Evolutionary conservation across 2,113 vertebrate species (phyloP).

Genomic region (Gadus chalcogrammus): DNA sequence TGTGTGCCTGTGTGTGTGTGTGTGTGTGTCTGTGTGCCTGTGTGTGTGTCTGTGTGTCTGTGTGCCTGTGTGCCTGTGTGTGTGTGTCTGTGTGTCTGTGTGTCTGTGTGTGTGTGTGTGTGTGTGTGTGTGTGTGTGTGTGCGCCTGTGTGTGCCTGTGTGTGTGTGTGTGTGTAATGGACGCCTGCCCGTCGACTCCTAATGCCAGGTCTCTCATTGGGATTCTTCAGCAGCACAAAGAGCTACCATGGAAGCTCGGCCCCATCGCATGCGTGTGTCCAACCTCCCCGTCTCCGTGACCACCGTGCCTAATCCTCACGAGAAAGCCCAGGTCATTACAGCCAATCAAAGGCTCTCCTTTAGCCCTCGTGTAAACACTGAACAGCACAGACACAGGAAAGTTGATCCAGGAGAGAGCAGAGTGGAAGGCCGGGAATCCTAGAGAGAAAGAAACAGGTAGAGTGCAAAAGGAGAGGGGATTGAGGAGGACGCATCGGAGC

Average conservation of each 20-base stretch:
- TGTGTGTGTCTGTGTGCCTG: too few species aligned
- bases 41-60: neutral
- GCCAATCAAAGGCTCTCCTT: conserved; percentile 15
- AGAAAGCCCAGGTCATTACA: conserved; percentile 15
- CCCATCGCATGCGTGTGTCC: conserved; percentile 2
- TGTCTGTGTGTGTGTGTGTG: too few species aligned
- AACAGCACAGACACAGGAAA: neutral
- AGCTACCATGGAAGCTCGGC: conserved; percentile 15
- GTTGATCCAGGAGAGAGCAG: neutral
- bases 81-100: too few species aligned
- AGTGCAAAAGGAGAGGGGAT: neutral
- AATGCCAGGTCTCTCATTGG: conserved; percentile 32
- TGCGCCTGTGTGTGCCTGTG: neutral
- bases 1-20: too few species aligned
- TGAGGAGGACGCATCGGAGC: too few species aligned
- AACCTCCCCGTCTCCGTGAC: conserved; percentile 34
- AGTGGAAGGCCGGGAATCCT: too few species aligned
- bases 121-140: too few species aligned
- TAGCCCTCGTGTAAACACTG: neutral
- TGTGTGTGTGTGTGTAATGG: conserved; percentile 1
- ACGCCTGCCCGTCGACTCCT: conserved; percentile 27
- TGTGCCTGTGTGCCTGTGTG: neutral
- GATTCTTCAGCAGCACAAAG: conserved; percentile 34
- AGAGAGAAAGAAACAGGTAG: neutral
- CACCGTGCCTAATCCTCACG: conserved; percentile 34